These are phyloP conservation scores for Drosophila hydei DNA, from an alignment of 1,140 invertebrate species.

Conservation along the genomic window DNA sequence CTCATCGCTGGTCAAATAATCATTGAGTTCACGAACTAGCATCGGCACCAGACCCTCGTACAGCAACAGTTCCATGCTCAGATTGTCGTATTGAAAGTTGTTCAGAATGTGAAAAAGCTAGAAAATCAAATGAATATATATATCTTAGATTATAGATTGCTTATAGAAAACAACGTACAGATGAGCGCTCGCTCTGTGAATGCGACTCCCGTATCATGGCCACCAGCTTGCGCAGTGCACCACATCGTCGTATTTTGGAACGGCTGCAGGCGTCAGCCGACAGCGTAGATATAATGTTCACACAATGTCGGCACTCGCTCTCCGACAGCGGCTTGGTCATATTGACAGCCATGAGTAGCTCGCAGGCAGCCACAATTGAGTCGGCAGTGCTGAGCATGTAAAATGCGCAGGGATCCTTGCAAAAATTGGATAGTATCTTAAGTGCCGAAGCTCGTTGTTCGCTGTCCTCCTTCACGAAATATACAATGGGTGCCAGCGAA, in stretches of 20 bases:
- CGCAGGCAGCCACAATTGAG: conserved; percentile 77
- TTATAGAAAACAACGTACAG: conserved; percentile 29
- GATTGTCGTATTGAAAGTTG: conserved; percentile 82
- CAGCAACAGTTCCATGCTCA: conserved; percentile 80
- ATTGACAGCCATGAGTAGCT: conserved; percentile 69
- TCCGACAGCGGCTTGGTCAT: conserved; percentile 66
- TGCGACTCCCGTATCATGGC: conserved; percentile 72
- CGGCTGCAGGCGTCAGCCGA: conserved; percentile 80
- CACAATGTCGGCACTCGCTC: conserved; percentile 72
- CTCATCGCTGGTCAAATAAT: conserved; percentile 75
- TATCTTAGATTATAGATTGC: neutral
- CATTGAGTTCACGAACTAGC: conserved; percentile 72
- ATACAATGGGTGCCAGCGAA: conserved; percentile 70
- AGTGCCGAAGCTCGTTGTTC: conserved; percentile 65
- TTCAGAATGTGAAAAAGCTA: conserved; percentile 77
- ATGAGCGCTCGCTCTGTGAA: conserved; percentile 69
- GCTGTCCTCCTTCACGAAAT: conserved; percentile 71
- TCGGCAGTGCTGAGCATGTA: conserved; percentile 75
- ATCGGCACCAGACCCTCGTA: conserved; percentile 73
- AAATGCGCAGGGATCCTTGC: conserved; percentile 72
- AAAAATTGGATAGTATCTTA: conserved; percentile 80
- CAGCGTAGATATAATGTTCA: conserved; percentile 77
- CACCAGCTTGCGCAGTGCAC: conserved; percentile 75
- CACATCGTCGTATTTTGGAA: conserved; percentile 76
- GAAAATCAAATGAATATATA: neutral